phyloP scores from a whole-genome alignment of 1,140 invertebrate species.

The Bombus terrestris region DNA sequence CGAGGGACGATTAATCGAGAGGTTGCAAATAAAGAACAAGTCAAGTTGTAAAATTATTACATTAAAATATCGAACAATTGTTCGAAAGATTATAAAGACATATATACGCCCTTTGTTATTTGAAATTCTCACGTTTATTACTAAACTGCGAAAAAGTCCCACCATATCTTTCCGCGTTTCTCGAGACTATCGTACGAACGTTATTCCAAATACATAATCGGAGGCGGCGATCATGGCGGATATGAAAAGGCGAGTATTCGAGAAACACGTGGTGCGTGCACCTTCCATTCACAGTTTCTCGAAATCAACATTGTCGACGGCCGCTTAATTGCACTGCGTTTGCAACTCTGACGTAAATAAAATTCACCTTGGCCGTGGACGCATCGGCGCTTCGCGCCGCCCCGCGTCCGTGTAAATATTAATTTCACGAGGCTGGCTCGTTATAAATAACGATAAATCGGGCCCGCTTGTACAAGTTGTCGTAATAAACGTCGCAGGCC shows the following conservation, averaged over 20 bases:
- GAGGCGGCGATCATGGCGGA: neutral
- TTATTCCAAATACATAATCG: no score
- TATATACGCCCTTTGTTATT: no score
- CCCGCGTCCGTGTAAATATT: constrained; percentile 59
- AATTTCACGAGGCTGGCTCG: constrained; percentile 65
- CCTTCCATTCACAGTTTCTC: constrained; percentile 30
- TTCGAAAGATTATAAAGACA: no score
- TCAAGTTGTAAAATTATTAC: no score
- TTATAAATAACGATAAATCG: constrained; percentile 65
- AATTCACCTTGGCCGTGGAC: constrained; percentile 38
- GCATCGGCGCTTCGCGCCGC: neutral
- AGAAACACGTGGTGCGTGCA: neutral
- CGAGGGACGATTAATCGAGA: no score
- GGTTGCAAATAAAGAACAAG: no score
- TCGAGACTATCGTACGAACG: no score
- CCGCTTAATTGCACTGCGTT: constrained; percentile 35
- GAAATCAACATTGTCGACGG: constrained; percentile 34
- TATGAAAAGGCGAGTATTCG: neutral
- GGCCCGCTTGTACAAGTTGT: constrained; percentile 60
- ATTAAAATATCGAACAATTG: no score
- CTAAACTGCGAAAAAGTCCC: no score
- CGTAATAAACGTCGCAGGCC: constrained; percentile 64
- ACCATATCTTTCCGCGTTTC: no score
- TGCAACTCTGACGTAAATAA: constrained; percentile 50
- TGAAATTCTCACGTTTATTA: no score